These are phyloP conservation scores for Psilopogon haemacephalus DNA, from an alignment of 2,113 vertebrate genomes.

Conservation along the genomic window DNA sequence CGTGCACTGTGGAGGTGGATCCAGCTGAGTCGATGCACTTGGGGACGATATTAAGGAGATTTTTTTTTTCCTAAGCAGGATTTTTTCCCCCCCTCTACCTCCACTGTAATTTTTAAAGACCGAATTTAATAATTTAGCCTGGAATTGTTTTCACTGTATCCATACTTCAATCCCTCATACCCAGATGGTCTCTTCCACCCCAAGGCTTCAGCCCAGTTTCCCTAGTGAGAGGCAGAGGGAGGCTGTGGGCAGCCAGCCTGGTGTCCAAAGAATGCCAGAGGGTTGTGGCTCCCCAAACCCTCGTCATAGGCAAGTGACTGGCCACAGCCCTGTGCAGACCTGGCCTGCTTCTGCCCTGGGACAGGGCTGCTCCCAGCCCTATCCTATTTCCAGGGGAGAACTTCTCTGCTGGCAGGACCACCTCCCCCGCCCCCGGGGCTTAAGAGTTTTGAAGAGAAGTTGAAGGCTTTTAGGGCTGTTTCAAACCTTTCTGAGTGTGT, in stretches of 20 bases:
- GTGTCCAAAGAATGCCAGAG: accelerated
- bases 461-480: too few species aligned
- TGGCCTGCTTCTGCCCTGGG: neutral
- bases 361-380: neutral
- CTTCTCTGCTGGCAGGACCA: neutral
- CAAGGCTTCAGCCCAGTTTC: neutral
- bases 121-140: conserved; percentile 21
- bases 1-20: too few species aligned
- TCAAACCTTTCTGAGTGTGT: too few species aligned
- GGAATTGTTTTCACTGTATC: neutral
- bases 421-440: too few species aligned
- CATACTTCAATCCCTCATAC: neutral
- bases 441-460: too few species aligned
- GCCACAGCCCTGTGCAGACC: neutral
- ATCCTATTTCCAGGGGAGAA: neutral
- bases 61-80: neutral
- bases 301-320: neutral
- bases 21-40: too few species aligned
- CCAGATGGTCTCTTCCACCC: neutral
- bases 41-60: conserved; percentile 25
- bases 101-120: conserved; percentile 52
- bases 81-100: neutral
- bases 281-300: neutral
- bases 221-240: neutral
- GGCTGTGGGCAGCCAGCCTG: neutral